Evolutionary conservation across 2,113 vertebrate genomes (phyloP).

Genomic region (Plecturocebus donacophilus): DNA sequence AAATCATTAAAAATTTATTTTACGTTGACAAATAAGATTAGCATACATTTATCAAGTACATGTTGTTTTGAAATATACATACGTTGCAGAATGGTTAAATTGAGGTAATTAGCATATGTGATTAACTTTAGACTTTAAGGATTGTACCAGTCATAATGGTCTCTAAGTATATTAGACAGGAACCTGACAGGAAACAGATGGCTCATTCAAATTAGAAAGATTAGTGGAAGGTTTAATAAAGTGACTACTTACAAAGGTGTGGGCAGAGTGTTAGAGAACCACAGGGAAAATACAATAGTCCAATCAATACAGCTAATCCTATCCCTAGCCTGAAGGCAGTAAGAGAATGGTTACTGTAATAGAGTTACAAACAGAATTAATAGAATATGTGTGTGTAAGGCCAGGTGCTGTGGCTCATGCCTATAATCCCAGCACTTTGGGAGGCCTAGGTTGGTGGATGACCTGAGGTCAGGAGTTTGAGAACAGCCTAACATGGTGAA

Average conservation of each 20-base stretch:
- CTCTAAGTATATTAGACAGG: neutral
- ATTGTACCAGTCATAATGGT: neutral
- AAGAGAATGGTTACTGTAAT: neutral
- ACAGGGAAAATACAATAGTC: neutral
- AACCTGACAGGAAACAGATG: neutral
- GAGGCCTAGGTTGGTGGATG: too few relatives aligned
- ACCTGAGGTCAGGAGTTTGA: too few relatives aligned
- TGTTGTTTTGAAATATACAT: neutral
- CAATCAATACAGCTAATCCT: neutral
- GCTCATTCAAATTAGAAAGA: neutral
- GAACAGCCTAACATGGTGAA: too few relatives aligned
- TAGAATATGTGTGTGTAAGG: neutral
- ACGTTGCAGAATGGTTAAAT: neutral
- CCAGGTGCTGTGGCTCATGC: too few relatives aligned
- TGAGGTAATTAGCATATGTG: neutral
- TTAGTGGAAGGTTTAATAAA: slow-evolving; percentile 14
- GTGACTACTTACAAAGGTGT: neutral
- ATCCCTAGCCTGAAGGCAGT: neutral
- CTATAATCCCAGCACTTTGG: too few relatives aligned
- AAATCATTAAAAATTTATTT: neutral
- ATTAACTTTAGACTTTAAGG: slow-evolving; percentile 20
- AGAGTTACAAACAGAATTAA: neutral
- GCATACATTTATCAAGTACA: neutral
- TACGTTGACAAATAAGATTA: neutral
- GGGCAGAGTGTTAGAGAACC: neutral